phyloP scores from a whole-genome alignment of 2,797 vertebrate genomes.

The Scomberomorus guttatus region DNA sequence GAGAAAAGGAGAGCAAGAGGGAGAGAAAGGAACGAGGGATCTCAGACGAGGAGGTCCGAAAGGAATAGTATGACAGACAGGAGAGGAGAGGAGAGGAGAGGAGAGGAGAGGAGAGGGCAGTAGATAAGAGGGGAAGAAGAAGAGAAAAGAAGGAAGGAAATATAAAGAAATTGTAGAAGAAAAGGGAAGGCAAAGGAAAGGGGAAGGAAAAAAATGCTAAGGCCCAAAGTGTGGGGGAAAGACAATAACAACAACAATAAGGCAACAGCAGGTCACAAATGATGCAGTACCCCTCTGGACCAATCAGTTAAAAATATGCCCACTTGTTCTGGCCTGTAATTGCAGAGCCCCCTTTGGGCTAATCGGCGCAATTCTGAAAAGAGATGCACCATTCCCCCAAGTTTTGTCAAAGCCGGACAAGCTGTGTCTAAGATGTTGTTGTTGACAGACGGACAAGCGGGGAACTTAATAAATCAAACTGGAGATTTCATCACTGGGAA shows the following conservation, averaged over 20 bases:
- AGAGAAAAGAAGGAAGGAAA: background rate
- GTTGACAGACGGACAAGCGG: conserved; percentile 1
- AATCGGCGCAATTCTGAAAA: conserved; percentile 49
- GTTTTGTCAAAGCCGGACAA: conserved; percentile 58
- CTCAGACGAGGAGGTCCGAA: conserved; percentile 49
- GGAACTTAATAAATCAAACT: conserved; percentile 35
- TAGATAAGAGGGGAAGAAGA: background rate
- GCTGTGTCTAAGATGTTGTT: background rate
- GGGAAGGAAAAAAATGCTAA: background rate
- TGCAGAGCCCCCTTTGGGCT: conserved; percentile 42
- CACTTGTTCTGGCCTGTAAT: conserved; percentile 63
- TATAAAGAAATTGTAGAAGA: background rate
- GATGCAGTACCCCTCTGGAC: conserved; percentile 49
- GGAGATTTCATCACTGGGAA: background rate
- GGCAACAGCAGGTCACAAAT: conserved; percentile 41
- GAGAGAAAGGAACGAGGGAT: conserved; percentile 50
- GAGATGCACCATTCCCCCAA: conserved; percentile 44
- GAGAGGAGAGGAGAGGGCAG: background rate
- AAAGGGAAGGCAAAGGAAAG: background rate
- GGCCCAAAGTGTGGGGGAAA: background rate
- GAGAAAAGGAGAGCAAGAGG: conserved; percentile 44
- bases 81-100: conserved; percentile 6
- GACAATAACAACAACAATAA: conserved; percentile 36
- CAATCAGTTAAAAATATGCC: conserved; percentile 56
- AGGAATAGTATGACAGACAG: conserved; percentile 48